These are phyloP conservation scores for Melipona bicolor DNA, from an alignment of 2,888 invertebrate genomes.

Conservation along the genomic window DNA sequence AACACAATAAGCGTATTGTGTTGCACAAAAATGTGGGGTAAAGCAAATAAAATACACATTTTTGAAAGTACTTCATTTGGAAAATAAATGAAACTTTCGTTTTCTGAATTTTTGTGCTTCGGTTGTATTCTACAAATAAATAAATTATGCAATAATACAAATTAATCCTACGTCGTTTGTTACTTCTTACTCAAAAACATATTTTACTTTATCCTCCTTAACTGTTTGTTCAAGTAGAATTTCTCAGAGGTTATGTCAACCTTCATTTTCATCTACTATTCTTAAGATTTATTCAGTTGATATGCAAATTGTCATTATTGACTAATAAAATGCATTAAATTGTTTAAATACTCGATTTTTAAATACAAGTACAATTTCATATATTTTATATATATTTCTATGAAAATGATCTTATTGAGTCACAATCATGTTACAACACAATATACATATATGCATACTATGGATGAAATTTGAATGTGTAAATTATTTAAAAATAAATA, in stretches of 20 bases:
- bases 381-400: not conserved
- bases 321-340: not conserved
- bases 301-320: not conserved
- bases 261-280: not conserved
- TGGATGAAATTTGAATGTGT: not conserved
- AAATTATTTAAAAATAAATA: not conserved
- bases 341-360: not conserved
- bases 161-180: not conserved
- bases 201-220: not conserved
- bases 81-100: conserved; percentile 1
- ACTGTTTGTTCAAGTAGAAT: not conserved
- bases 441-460: too few species aligned
- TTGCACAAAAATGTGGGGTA: not conserved
- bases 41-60: conserved; percentile 14
- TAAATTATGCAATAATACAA: not conserved
- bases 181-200: conserved; percentile 15
- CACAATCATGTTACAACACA: not conserved
- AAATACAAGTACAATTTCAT: not conserved
- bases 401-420: not conserved
- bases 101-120: not conserved
- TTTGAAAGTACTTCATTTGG: conserved; percentile 19
- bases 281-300: not conserved
- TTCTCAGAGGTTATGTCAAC: conserved; percentile 38
- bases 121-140: not conserved
- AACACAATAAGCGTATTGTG: not conserved